These are phyloP conservation scores for Anolis carolinensis DNA, from an alignment of 2,113 vertebrate species.

Conservation along the genomic window DNA sequence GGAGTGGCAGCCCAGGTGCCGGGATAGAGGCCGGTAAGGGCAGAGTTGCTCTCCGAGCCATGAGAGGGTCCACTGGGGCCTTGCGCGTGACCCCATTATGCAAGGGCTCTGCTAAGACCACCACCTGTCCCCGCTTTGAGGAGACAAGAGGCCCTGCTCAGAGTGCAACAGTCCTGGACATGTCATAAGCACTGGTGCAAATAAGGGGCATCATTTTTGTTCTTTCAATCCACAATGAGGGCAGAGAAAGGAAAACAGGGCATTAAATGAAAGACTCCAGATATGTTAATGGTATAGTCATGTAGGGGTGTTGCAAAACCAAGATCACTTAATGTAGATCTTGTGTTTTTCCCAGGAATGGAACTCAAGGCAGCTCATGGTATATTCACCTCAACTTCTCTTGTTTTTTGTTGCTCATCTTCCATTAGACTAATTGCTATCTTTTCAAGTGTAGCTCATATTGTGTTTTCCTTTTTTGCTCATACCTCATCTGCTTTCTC, in stretches of 20 bases:
- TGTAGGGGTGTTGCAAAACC: background rate
- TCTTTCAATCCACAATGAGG: background rate
- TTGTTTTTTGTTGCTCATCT: background rate
- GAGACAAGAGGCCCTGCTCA: background rate
- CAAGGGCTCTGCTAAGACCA: constrained; percentile 41
- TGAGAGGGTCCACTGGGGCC: background rate
- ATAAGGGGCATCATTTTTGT: background rate
- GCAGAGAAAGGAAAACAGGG: background rate
- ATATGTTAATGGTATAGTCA: background rate
- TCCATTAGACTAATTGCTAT: background rate
- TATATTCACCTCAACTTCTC: background rate
- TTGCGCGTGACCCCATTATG: constrained; percentile 33
- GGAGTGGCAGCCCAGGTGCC: constrained; percentile 20
- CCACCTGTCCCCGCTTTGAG: constrained; percentile 43
- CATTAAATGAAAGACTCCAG: background rate
- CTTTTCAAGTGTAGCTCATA: background rate
- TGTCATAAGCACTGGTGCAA: background rate
- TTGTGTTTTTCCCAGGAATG: no score
- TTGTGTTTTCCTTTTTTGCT: background rate
- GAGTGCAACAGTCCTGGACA: background rate
- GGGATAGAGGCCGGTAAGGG: constrained; percentile 3
- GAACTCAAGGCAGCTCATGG: no score
- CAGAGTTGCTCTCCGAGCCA: constrained; percentile 11
- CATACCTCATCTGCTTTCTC: background rate
- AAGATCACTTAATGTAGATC: background rate